phyloP scores from a whole-genome alignment of 2,113 vertebrate genomes.

The Mionectes macconnelli region DNA sequence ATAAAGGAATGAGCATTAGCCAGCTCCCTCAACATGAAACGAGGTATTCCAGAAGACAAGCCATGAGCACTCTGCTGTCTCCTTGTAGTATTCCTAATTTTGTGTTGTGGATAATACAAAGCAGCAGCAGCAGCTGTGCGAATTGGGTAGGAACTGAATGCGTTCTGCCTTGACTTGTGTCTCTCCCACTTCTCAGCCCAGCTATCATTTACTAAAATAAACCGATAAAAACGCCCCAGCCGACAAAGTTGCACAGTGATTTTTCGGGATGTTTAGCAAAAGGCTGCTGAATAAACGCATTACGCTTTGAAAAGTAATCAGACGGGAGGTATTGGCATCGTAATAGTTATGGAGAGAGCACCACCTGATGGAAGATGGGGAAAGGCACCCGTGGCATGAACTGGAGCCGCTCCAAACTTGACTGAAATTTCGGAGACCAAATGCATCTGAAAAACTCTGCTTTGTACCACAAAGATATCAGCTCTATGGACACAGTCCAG shows the following conservation, averaged over 20 bases:
- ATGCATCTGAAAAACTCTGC: neutral
- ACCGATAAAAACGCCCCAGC: neutral
- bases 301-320: slow-evolving; percentile 55
- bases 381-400: neutral
- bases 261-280: slow-evolving; percentile 69
- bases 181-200: neutral
- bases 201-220: neutral
- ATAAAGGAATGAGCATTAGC: neutral
- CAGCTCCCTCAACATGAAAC: neutral
- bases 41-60: neutral
- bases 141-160: neutral
- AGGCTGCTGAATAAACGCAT: slow-evolving; percentile 69
- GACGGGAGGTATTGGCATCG: slow-evolving; percentile 44
- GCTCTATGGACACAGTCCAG: neutral
- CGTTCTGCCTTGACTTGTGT: neutral
- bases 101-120: neutral
- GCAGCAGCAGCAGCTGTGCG: neutral
- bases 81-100: neutral
- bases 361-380: slow-evolving; percentile 69
- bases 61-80: neutral
- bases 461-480: neutral
- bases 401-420: neutral
- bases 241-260: neutral
- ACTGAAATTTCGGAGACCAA: neutral
- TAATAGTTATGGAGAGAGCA: slow-evolving; percentile 74